phyloP scores from a whole-genome alignment of 2,888 invertebrate species.

The Lordiphosa andalusiaca region DNA sequence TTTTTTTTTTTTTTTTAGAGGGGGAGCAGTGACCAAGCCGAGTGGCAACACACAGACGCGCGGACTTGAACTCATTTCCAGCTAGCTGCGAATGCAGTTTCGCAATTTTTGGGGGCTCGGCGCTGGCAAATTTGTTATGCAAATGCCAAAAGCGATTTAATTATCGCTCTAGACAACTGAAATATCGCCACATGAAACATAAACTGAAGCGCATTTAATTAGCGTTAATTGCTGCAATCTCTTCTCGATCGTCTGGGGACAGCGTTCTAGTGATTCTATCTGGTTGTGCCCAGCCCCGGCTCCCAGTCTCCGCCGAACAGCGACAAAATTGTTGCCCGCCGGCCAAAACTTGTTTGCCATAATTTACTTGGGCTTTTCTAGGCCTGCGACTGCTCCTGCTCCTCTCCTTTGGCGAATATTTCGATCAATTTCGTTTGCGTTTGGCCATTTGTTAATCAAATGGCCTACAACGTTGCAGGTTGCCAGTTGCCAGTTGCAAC shows the following conservation, averaged over 20 bases:
- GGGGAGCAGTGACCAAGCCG: conserved; percentile 31
- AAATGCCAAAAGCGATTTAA: conserved; percentile 75
- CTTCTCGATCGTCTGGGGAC: conserved; percentile 52
- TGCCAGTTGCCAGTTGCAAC: conserved; percentile 19
- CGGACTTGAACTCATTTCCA: conserved; percentile 64
- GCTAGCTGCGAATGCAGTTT: conserved; percentile 24
- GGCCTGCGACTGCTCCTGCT: conserved; percentile 19
- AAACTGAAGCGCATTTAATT: conserved; percentile 75
- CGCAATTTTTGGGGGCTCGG: conserved; percentile 12
- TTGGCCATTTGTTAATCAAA: conserved; percentile 78
- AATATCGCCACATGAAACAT: conserved; percentile 74
- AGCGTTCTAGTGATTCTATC: conserved; percentile 51
- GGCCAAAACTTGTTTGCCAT: conserved; percentile 79
- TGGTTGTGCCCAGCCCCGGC: conserved; percentile 15
- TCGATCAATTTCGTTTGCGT: conserved; percentile 75
- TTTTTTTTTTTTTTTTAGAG: too few relatives aligned
- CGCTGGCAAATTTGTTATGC: conserved; percentile 71
- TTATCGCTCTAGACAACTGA: conserved; percentile 77
- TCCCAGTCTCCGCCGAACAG: conserved; percentile 15
- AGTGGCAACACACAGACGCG: conserved; percentile 47
- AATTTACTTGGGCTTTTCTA: conserved; percentile 76
- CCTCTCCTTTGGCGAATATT: conserved; percentile 57
- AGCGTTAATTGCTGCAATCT: conserved; percentile 76
- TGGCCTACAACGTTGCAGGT: conserved; percentile 71
- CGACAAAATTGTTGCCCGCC: conserved; percentile 78